Evolutionary conservation across 2,113 vertebrate genomes (phyloP), one percentile per base, ranked within the genome.

Genomic region (Notarius lentiginosus): DNA sequence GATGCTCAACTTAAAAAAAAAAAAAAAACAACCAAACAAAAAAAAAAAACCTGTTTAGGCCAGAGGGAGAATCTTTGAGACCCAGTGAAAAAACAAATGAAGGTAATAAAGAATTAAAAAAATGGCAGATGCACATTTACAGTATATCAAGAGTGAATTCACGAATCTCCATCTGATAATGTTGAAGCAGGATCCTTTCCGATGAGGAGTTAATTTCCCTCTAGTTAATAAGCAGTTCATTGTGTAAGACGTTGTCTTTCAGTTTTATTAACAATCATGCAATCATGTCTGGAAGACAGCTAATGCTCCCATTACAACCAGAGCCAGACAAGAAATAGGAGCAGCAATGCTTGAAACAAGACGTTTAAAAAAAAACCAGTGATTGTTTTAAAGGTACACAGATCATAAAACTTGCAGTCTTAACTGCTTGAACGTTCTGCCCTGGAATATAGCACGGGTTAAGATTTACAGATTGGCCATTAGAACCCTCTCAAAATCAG

Each of bases 391-490:
- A 88, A 88, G 34, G 60, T 85, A 85, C 75, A 87, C 75, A 88
- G 68, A 77, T 85, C 77, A 55, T 87, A 60, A 89, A 84, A 20
- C 87, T 53, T 89, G 73, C 87, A 86, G 47, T 88, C 80, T 76
- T 87, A 88, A 90, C 70, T 82, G 81, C 77, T 51, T 68, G 47
- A 84, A 81, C n/a, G 58, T 79, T 83, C 87, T 9, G 56, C 72
- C 73, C 66, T 34, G n/a, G 61, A 58, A 85, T 88, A 86, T 82
- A 81, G 83, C 66, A 22, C 47, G 85, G 85, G 56, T 84, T 85
- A 91, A 89, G 27, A 22, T 75, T 86, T 90, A 87, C 91, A 84
- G 85, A 88, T 34, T 79, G 79, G 72, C 85, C 60, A 83, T 86
- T 90, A 89, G 65, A 87, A 79, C 73, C 79, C 72, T 55, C 56